Conservation (phyloP, 2,797 vertebrate genomes). For the Crenuchus spilurus region DNA sequence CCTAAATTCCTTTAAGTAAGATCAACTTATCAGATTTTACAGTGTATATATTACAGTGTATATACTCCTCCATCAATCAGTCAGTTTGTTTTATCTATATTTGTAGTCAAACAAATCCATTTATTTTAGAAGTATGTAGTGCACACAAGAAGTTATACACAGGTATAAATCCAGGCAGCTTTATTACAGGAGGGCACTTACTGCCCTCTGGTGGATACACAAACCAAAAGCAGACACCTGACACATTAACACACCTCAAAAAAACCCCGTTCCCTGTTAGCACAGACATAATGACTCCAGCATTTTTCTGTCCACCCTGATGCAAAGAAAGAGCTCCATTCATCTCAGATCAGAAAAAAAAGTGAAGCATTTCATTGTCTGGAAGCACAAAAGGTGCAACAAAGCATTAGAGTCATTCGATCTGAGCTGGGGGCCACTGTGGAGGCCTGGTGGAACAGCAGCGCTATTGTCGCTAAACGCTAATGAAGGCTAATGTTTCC, state of each 20-base stretch:
- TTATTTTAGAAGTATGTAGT: no score
- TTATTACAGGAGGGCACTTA: neutral
- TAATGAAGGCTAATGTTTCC: slow-evolving; percentile 58
- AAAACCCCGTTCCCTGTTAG: slow-evolving; percentile 6
- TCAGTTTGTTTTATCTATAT: no score
- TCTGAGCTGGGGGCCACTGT: slow-evolving; percentile 41
- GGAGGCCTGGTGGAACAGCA: slow-evolving; percentile 48
- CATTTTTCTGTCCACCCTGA: slow-evolving; percentile 33
- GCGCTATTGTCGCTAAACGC: slow-evolving; percentile 52
- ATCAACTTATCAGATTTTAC: no score
- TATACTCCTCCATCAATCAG: no score
- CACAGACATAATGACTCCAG: slow-evolving; percentile 39
- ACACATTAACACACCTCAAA: neutral
- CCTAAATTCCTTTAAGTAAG: no score
- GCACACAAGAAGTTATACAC: no score
- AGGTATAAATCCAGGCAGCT: no score
- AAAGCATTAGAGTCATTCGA: slow-evolving; percentile 54
- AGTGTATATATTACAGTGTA: no score
- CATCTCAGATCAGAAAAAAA: slow-evolving; percentile 36
- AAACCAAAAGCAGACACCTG: neutral
- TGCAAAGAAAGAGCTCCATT: slow-evolving; percentile 53
- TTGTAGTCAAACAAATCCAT: no score
- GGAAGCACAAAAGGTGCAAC: slow-evolving; percentile 52
- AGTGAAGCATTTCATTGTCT: slow-evolving; percentile 56
- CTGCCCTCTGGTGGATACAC: slow-evolving; percentile 38